phyloP scores from a whole-genome alignment of 2,113 vertebrate species.

The Cochlearius cochlearius region DNA sequence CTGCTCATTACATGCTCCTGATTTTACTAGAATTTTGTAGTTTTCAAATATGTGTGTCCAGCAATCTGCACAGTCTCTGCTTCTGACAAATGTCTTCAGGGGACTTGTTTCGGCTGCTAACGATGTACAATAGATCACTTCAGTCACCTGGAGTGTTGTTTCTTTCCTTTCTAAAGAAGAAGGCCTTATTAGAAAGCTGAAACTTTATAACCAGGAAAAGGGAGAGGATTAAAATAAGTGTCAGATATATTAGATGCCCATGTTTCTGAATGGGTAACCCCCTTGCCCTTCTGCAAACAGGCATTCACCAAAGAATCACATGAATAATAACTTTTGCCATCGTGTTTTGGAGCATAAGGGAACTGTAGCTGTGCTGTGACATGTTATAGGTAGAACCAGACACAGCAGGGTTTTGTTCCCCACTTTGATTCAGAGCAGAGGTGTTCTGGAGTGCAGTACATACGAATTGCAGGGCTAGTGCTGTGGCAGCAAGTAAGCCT shows the following conservation, averaged over 20 bases:
- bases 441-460: neutral
- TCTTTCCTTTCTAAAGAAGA: neutral
- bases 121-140: neutral
- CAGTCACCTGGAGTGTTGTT: neutral
- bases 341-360: neutral
- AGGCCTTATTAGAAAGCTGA: neutral
- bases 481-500: neutral
- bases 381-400: neutral
- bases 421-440: neutral
- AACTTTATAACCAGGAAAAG: neutral
- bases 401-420: neutral
- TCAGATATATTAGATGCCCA: neutral
- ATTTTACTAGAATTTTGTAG: neutral
- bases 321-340: neutral
- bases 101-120: neutral
- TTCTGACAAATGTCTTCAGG: neutral
- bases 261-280: neutral
- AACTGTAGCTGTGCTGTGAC: neutral
- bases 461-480: neutral
- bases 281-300: neutral
- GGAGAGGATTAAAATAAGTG: neutral
- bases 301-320: neutral
- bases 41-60: neutral
- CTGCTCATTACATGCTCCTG: neutral
- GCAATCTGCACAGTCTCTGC: neutral